These are phyloP conservation scores for Ceratotherium simum DNA, from an alignment of 2,113 vertebrate species.

Conservation along the genomic window DNA sequence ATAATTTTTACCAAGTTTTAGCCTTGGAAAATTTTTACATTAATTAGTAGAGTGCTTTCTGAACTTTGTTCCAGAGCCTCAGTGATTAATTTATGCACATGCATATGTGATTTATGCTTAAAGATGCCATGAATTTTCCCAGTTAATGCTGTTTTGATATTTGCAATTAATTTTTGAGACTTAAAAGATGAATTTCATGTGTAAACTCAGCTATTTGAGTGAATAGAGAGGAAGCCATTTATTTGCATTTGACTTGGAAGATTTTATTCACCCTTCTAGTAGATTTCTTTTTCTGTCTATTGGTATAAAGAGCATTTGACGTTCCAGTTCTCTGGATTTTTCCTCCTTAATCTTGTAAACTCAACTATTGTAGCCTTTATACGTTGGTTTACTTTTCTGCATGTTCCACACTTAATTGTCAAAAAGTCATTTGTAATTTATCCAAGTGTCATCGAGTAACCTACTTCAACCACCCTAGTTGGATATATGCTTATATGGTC, in stretches of 20 bases:
- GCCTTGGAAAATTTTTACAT: neutral
- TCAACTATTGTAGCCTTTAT: neutral
- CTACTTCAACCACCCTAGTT: neutral
- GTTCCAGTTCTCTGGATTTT: neutral
- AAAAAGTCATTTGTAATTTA: conserved; percentile 35
- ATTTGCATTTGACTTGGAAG: conserved; percentile 47
- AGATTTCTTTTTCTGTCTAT: neutral
- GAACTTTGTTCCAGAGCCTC: neutral
- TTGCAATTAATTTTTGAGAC: neutral
- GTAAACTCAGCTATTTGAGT: conserved; percentile 6
- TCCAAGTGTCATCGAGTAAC: neutral
- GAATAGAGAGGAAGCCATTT: neutral
- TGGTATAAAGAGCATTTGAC: neutral
- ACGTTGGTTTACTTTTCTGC: conserved; percentile 35
- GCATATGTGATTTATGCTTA: neutral
- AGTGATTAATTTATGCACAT: neutral
- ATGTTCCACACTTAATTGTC: neutral
- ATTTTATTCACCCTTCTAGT: neutral
- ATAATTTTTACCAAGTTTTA: conserved; percentile 12
- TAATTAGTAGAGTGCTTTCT: conserved; percentile 11
- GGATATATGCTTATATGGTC: neutral
- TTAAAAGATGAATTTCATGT: conserved; percentile 10
- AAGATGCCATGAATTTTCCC: neutral
- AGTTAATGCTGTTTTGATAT: conserved; percentile 18
- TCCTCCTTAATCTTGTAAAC: neutral